Conservation (phyloP, 2,113 vertebrate genomes). For the Ceratotherium simum region DNA sequence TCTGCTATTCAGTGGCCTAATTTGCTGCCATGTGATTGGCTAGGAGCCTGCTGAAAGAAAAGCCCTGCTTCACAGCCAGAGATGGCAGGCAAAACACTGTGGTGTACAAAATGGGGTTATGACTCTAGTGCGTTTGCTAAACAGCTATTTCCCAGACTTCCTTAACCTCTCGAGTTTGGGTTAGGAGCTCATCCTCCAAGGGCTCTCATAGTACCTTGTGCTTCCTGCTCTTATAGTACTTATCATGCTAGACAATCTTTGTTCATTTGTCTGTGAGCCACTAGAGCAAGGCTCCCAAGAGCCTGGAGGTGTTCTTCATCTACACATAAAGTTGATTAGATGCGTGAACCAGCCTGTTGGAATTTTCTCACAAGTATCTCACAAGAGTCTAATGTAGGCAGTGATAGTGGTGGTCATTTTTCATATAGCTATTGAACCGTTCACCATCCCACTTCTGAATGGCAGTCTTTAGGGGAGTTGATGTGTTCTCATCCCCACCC, state of each 20-base stretch:
- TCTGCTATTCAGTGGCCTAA: background rate
- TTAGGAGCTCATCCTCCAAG: background rate
- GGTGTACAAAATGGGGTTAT: background rate
- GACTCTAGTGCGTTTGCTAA: background rate
- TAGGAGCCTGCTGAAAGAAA: background rate
- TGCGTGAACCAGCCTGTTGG: background rate
- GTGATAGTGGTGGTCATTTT: background rate
- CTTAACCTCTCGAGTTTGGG: background rate
- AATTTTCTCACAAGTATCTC: slow-evolving; percentile 13
- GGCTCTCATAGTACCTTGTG: background rate
- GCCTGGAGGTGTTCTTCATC: background rate
- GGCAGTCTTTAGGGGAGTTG: background rate
- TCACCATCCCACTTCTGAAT: background rate
- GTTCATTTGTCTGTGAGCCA: background rate
- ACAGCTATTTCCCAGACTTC: background rate
- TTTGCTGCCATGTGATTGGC: background rate
- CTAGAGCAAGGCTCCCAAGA: background rate
- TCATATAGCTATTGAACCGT: background rate
- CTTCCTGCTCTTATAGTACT: background rate
- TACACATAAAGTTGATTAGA: background rate
- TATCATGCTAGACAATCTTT: background rate
- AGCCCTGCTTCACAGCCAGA: background rate
- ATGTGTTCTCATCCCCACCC: background rate
- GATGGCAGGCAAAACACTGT: background rate
- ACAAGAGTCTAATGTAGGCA: background rate